phyloP scores from a whole-genome alignment of 2,113 vertebrate genomes.

The Eretmochelys imbricata region DNA sequence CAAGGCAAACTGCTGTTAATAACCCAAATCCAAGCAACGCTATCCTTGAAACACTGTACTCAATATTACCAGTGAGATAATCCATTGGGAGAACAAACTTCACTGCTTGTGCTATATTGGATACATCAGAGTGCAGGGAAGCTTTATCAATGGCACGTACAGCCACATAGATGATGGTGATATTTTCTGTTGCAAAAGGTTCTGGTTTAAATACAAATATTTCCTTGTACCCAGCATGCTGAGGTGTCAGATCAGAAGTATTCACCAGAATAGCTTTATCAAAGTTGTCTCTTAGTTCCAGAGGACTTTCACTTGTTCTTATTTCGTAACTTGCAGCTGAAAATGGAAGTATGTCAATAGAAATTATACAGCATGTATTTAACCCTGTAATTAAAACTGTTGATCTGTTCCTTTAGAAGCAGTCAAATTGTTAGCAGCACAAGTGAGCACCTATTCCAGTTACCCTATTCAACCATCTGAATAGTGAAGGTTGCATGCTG shows the following conservation, averaged over 20 bases:
- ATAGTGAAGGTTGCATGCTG: neutral
- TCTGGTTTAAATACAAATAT: conserved; percentile 66
- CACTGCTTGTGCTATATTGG: conserved; percentile 55
- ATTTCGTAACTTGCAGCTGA: conserved; percentile 77
- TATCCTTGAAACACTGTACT: conserved; percentile 28
- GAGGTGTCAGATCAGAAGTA: conserved; percentile 56
- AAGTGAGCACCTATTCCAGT: neutral
- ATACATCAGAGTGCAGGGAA: conserved; percentile 36
- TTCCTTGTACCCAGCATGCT: conserved; percentile 66
- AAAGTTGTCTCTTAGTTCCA: conserved; percentile 67
- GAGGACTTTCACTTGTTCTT: conserved; percentile 64
- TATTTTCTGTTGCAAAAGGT: conserved; percentile 25
- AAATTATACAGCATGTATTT: neutral
- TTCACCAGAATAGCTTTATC: conserved; percentile 55
- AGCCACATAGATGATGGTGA: conserved; percentile 69
- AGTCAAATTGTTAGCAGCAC: neutral
- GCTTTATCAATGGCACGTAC: conserved; percentile 59
- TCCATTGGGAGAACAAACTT: conserved; percentile 11
- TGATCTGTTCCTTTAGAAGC: neutral
- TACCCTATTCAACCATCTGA: neutral
- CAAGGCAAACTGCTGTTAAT: conserved; percentile 48
- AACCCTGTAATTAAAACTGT: neutral
- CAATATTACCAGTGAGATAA: neutral
- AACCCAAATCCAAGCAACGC: conserved; percentile 29
- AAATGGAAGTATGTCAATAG: conserved; percentile 40